phyloP scores from a whole-genome alignment of 92 coral and sea anemone species.

The Epizoanthus illoricatus region DNA sequence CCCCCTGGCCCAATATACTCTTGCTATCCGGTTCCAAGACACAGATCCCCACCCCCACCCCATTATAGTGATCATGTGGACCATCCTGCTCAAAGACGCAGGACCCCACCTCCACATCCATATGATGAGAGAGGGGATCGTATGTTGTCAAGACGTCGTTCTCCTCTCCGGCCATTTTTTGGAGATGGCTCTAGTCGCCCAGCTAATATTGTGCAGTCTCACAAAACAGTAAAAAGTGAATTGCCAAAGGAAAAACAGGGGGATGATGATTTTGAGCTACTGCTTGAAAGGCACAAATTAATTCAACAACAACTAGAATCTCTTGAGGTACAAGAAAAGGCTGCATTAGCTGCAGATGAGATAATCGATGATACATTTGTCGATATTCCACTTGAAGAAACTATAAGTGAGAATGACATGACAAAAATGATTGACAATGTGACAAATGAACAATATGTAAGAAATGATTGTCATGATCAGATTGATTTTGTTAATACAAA shows the following conservation, averaged over 20 bases:
- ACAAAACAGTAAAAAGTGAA: not conserved
- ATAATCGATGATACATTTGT: conserved; percentile 89
- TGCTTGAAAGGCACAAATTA: conserved; percentile 82
- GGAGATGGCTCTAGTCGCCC: conserved; percentile 6
- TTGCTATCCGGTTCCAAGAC: not conserved
- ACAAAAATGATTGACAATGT: not conserved
- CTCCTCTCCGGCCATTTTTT: conserved; percentile 30
- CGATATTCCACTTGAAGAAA: conserved; percentile 83
- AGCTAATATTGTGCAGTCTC: not conserved
- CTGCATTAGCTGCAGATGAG: conserved; percentile 54
- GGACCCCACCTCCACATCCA: not conserved
- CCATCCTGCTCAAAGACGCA: not conserved
- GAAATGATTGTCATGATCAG: conserved; percentile 9
- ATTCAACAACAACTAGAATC: conserved; percentile 88
- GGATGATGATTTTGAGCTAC: conserved; percentile 73
- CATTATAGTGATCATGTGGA: conserved; percentile 1
- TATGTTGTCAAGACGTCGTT: not conserved
- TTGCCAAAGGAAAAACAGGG: conserved; percentile 50
- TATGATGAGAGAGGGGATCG: conserved; percentile 13
- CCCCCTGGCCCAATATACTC: not conserved
- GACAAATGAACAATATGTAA: not conserved
- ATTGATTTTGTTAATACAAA: not conserved
- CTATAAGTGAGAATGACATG: not conserved
- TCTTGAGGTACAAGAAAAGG: conserved; percentile 72
- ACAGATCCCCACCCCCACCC: conserved; percentile 14